A percentile compares a stretch with the other conserved stretches of the same genome.
phyloP scores from a whole-genome alignment of 2,113 vertebrate species.

The Collichthys lucidus region DNA sequence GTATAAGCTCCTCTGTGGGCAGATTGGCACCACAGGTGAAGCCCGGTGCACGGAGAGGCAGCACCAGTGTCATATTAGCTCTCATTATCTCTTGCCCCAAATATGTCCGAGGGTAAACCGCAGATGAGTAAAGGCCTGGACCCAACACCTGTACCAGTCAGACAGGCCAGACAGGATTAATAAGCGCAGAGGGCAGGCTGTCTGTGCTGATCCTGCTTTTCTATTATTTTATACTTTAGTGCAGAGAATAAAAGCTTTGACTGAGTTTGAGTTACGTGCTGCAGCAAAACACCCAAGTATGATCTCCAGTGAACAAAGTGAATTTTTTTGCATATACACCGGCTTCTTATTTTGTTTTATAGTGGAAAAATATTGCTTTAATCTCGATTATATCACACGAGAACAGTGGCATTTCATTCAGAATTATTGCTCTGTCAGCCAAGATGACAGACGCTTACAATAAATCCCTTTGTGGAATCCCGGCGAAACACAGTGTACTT shows the following conservation, averaged over 20 bases:
- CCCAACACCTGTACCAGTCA: neutral
- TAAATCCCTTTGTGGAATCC: constrained; percentile 50
- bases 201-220: constrained; percentile 2
- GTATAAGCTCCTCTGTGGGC: neutral
- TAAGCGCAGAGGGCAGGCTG: neutral
- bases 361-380: constrained; percentile 18
- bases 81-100: constrained; percentile 12
- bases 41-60: neutral
- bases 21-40: constrained; percentile 9
- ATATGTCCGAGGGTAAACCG: constrained; percentile 28
- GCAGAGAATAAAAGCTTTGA: neutral
- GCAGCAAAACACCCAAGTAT: neutral
- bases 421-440: constrained; percentile 39
- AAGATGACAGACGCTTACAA: constrained; percentile 47
- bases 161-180: constrained; percentile 28
- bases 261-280: neutral
- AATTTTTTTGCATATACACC: neutral
- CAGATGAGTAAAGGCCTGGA: neutral
- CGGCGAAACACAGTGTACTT: constrained; percentile 35
- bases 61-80: neutral
- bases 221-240: neutral
- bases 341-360: constrained; percentile 36
- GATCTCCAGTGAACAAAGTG: neutral
- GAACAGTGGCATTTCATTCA: constrained; percentile 41
- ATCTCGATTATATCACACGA: constrained; percentile 48